phyloP scores from a whole-genome alignment of 1,140 invertebrate species.

The Caerostris darwini region DNA sequence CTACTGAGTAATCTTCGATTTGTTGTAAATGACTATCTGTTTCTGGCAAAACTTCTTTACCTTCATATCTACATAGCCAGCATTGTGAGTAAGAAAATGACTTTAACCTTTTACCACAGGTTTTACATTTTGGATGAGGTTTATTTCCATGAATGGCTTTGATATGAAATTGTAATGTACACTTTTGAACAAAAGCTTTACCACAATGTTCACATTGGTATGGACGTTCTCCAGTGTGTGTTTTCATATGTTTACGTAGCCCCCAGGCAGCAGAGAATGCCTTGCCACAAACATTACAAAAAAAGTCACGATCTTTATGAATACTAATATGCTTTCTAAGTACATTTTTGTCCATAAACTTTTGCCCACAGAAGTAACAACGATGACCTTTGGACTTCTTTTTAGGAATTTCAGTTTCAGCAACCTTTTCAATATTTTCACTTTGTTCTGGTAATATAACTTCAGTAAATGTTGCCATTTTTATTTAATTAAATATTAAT shows the following conservation, averaged over 20 bases:
- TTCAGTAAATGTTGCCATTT: slow-evolving; percentile 4
- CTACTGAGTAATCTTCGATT: neutral
- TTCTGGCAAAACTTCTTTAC: slow-evolving; percentile 34
- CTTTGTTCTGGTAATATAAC: neutral
- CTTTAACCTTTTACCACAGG: slow-evolving; percentile 60
- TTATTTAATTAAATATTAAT: neutral
- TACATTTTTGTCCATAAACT: slow-evolving; percentile 66
- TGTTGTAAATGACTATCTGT: neutral
- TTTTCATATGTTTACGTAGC: slow-evolving; percentile 79
- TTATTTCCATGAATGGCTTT: slow-evolving; percentile 68
- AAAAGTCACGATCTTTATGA: slow-evolving; percentile 78
- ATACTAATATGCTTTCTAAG: slow-evolving; percentile 72
- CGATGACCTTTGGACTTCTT: slow-evolving; percentile 76
- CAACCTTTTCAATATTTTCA: neutral
- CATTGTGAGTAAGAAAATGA: slow-evolving; percentile 57
- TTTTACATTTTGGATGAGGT: slow-evolving; percentile 65
- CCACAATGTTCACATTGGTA: slow-evolving; percentile 84
- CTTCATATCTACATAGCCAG: slow-evolving; percentile 70
- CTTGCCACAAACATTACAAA: slow-evolving; percentile 85
- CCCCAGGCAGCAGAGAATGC: slow-evolving; percentile 89
- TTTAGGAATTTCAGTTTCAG: slow-evolving; percentile 20
- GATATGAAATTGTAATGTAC: slow-evolving; percentile 89
- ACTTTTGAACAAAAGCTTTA: slow-evolving; percentile 89
- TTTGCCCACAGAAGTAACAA: slow-evolving; percentile 78
- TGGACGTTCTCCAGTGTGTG: slow-evolving; percentile 75